These are phyloP conservation scores for Mustela erminea DNA, from an alignment of 2,797 vertebrate genomes.

Conservation along the genomic window DNA sequence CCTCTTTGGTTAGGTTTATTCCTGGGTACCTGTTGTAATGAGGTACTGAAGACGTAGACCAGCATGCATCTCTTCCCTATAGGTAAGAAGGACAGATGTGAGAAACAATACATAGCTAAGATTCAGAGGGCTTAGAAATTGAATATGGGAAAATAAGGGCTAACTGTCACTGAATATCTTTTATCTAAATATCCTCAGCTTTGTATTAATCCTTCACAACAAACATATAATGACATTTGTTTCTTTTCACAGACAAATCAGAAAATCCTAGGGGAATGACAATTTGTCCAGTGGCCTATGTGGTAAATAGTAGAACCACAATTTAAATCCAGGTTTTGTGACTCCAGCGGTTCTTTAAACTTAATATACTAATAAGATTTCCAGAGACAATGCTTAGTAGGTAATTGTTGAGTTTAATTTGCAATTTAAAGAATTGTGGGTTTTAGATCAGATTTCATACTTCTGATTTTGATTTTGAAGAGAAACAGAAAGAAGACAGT, in stretches of 20 bases:
- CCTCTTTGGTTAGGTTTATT: too few relatives aligned
- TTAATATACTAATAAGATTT: not conserved
- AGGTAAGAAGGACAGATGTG: not conserved
- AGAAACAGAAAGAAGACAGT: not conserved
- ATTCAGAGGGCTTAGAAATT: not conserved
- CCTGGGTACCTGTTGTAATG: not conserved
- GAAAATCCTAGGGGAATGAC: not conserved
- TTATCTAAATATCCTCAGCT: not conserved
- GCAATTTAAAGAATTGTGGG: not conserved
- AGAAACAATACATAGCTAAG: not conserved
- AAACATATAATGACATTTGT: not conserved
- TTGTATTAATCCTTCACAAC: not conserved
- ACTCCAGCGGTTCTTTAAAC: not conserved
- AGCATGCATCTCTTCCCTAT: not conserved
- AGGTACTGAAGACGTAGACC: not conserved
- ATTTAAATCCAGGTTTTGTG: constrained; percentile 16
- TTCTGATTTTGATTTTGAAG: constrained; percentile 52
- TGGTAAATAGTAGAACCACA: not conserved
- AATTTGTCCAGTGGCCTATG: not conserved
- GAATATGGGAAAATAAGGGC: not conserved
- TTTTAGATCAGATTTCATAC: not conserved
- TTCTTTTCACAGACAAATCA: not conserved
- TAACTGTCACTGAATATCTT: not conserved
- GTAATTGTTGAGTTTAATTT: constrained; percentile 10
- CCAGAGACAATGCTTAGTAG: not conserved